phyloP scores from a whole-genome alignment of 2,113 vertebrate genomes.

The Atrichornis clamosus region DNA sequence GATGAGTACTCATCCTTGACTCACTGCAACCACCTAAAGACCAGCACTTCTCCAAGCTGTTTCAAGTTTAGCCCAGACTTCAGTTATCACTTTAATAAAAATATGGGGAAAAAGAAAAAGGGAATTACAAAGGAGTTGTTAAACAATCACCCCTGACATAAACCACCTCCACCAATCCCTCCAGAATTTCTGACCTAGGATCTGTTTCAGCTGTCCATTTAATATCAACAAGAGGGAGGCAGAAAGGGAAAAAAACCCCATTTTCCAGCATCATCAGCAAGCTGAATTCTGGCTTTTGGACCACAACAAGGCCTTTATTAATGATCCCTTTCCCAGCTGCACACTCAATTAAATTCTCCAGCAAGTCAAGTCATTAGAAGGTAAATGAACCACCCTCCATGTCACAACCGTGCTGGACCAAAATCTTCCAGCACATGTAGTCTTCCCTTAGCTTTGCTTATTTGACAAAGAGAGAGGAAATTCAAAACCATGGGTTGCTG shows the following conservation, averaged over 20 bases:
- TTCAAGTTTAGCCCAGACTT: background rate
- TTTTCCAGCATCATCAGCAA: background rate
- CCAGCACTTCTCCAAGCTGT: background rate
- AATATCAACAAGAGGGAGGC: background rate
- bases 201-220: background rate
- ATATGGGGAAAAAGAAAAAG: background rate
- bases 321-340: background rate
- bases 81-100: background rate
- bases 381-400: background rate
- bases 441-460: background rate
- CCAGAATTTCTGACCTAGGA: background rate
- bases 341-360: slow-evolving; percentile 7
- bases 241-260: background rate
- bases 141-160: background rate
- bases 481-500: background rate
- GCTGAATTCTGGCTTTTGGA: background rate
- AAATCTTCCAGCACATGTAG: background rate
- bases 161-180: background rate
- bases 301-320: background rate
- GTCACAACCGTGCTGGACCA: background rate
- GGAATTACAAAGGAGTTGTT: background rate
- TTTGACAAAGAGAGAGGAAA: background rate
- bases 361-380: background rate
- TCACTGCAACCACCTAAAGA: background rate
- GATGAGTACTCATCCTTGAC: background rate